phyloP scores from a whole-genome alignment of 2,888 invertebrate genomes.

The Cantharis nigra region DNA sequence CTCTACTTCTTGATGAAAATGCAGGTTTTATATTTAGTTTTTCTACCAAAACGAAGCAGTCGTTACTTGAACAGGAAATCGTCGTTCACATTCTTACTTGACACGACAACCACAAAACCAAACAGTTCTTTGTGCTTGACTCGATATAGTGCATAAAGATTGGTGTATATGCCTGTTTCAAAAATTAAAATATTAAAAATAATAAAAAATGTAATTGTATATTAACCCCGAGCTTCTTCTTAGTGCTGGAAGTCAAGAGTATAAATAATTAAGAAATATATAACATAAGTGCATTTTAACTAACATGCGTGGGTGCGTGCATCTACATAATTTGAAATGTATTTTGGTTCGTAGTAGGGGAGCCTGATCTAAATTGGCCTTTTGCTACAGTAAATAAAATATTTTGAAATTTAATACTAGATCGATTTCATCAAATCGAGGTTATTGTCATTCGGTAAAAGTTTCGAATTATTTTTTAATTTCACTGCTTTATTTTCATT shows the following conservation, averaged over 20 bases:
- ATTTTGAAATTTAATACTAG: neutral
- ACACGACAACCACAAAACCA: neutral
- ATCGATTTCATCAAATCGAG: neutral
- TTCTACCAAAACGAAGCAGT: neutral
- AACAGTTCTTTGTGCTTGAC: neutral
- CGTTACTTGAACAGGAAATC: neutral
- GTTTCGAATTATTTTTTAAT: neutral
- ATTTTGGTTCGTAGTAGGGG: neutral
- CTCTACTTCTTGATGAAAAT: neutral
- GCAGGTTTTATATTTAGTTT: neutral
- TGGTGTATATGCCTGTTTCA: neutral
- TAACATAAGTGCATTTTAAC: neutral
- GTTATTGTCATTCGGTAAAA: neutral
- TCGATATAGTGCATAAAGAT: neutral
- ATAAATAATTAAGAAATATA: neutral
- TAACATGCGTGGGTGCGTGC: neutral
- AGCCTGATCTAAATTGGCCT: neutral
- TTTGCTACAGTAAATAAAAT: neutral
- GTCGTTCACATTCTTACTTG: neutral
- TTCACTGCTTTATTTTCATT: neutral
- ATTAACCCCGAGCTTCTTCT: neutral
- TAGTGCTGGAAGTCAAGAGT: neutral
- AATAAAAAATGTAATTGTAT: neutral
- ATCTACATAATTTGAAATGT: neutral
- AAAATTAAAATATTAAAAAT: neutral